A percentile compares a stretch with the other conserved stretches of the same genome.
Evolutionary conservation across 2,113 vertebrate genomes (phyloP).

Genomic region (Chlorodrepanis virens): DNA sequence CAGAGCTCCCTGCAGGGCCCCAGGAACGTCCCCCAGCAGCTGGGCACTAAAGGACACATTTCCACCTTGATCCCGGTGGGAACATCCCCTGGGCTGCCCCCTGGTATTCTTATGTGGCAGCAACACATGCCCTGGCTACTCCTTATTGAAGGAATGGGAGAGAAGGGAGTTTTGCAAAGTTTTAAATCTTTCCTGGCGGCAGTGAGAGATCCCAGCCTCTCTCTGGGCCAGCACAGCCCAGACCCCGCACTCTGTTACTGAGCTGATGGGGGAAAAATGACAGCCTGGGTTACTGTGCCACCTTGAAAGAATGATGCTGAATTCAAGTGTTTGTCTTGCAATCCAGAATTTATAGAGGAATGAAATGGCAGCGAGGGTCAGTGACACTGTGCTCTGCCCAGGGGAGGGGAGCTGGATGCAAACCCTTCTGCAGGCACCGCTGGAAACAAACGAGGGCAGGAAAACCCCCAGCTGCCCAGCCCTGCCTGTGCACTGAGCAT

Average conservation of each 20-base stretch:
- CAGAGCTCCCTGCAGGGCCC: not conserved
- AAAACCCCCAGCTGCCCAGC: not conserved
- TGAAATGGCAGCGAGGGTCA: not conserved
- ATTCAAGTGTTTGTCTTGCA: not conserved
- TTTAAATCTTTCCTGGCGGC: not conserved
- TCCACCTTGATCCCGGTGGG: not conserved
- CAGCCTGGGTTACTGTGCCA: not conserved
- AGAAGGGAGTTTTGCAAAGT: not conserved
- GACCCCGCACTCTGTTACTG: not conserved
- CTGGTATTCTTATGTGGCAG: fast-evolving
- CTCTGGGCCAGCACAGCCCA: not conserved
- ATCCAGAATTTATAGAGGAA: not conserved
- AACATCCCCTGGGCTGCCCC: fast-evolving
- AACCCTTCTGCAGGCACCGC: not conserved
- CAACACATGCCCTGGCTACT: not conserved
- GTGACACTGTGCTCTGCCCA: not conserved
- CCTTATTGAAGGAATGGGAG: not conserved
- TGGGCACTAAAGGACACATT: fast-evolving
- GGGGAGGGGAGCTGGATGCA: not conserved
- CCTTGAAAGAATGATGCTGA: not conserved
- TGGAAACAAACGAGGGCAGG: not conserved
- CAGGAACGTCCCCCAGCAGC: not conserved
- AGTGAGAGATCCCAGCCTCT: not conserved
- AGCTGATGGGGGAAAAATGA: not conserved
- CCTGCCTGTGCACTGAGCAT: not conserved